A percentile compares a stretch with the other conserved stretches of the same genome.
Conservation (phyloP, 2,888 invertebrate species). For the Drosophila quinaria region DNA sequence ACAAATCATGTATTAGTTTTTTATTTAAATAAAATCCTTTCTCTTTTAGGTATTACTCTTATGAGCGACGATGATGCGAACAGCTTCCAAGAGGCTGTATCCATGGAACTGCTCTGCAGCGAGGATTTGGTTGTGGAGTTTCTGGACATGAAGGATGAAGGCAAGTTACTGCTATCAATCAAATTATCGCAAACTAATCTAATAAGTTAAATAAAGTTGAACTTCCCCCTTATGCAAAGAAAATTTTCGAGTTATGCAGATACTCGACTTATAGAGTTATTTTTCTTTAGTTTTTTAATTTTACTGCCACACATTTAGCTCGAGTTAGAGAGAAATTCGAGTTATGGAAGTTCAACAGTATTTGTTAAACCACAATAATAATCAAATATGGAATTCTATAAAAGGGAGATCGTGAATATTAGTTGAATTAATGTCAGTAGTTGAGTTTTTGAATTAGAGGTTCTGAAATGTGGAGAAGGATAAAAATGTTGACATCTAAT, state of each 20-base stretch:
- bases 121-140: constrained; percentile 83
- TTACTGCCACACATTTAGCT: too few relatives aligned
- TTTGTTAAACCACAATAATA: background rate
- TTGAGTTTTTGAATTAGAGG: too few relatives aligned
- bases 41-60: constrained; percentile 71
- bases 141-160: constrained; percentile 79
- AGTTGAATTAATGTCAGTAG: background rate
- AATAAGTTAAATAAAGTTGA: background rate
- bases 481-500: too few relatives aligned
- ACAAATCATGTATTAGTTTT: background rate
- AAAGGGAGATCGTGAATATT: background rate
- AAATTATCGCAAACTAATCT: background rate
- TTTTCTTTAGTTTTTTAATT: too few relatives aligned
- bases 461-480: too few relatives aligned
- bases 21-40: background rate
- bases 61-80: constrained; percentile 46
- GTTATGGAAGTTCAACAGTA: too few relatives aligned
- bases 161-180: constrained; percentile 56
- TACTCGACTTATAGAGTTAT: too few relatives aligned
- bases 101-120: constrained; percentile 64
- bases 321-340: too few relatives aligned
- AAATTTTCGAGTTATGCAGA: too few relatives aligned
- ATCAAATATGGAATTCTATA: background rate
- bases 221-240: too few relatives aligned
- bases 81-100: constrained; percentile 31